A percentile compares a stretch with the other conserved stretches of the same genome.
These are phyloP conservation scores for Monarcha castaneiventris DNA, from an alignment of 2,113 vertebrate species.

Conservation along the genomic window DNA sequence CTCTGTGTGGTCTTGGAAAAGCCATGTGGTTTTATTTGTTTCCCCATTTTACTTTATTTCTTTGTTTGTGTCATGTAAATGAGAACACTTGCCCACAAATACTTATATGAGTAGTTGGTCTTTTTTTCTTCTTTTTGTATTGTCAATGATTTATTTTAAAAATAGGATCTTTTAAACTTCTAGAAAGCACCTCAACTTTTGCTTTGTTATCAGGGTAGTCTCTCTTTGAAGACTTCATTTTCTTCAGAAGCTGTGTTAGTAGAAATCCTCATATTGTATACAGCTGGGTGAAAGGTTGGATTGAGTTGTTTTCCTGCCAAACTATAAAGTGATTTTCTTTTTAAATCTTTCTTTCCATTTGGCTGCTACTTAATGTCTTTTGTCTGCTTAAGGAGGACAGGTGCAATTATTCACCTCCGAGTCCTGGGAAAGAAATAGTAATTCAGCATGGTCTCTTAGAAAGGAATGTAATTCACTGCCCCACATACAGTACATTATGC, in stretches of 20 bases:
- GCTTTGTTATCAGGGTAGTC: background rate
- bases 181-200: background rate
- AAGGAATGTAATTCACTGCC: constrained; percentile 2
- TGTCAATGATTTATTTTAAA: background rate
- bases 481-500: background rate
- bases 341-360: constrained; percentile 43
- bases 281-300: background rate
- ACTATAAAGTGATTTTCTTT: constrained; percentile 25
- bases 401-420: constrained; percentile 54
- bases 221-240: background rate
- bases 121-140: background rate
- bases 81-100: background rate
- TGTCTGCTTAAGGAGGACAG: constrained; percentile 55
- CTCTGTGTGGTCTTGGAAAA: background rate
- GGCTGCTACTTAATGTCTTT: constrained; percentile 37
- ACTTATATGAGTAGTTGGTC: background rate
- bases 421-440: constrained; percentile 29
- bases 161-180: background rate
- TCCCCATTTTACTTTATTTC: background rate
- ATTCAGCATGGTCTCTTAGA: constrained; percentile 5
- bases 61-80: background rate
- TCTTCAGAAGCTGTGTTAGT: background rate
- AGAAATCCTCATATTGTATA: constrained; percentile 13
- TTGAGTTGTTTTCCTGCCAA: constrained; percentile 44
- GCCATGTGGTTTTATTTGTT: background rate